These are phyloP conservation scores for Alectura lathami DNA, from an alignment of 2,113 vertebrate genomes.

Conservation along the genomic window DNA sequence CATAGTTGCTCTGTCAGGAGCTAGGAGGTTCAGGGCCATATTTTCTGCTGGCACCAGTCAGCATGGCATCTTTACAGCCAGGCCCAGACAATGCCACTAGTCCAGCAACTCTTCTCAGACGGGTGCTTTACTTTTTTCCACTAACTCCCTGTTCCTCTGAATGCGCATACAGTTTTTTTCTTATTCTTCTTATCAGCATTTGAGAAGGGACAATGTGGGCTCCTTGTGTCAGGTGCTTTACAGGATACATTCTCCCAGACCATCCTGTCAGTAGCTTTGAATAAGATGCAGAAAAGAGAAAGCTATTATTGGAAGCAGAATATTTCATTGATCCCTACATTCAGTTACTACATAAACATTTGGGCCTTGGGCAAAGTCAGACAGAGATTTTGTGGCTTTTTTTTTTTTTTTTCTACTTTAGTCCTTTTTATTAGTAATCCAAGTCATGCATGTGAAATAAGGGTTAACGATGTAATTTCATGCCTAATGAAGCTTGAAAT, in stretches of 20 bases:
- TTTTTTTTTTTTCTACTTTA: background rate
- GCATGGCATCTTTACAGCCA: background rate
- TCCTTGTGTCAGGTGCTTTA: background rate
- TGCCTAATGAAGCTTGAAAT: conserved; percentile 30
- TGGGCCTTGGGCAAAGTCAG: background rate
- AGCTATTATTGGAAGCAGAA: background rate
- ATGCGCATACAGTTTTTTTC: background rate
- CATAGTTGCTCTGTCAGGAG: background rate
- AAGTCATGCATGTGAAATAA: background rate
- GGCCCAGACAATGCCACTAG: background rate
- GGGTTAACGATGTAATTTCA: background rate
- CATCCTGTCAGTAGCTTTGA: background rate
- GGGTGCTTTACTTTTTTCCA: background rate
- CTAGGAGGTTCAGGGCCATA: background rate
- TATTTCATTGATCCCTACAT: background rate
- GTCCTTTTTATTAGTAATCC: background rate
- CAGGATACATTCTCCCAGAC: background rate
- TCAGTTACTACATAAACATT: background rate
- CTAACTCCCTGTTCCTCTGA: background rate
- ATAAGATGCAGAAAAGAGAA: background rate
- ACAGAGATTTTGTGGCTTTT: background rate
- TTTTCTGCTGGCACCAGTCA: background rate
- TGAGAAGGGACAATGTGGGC: background rate
- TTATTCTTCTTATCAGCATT: background rate
- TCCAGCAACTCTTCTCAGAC: background rate